phyloP scores from a whole-genome alignment of 2,113 vertebrate genomes.

The Elaphurus davidianus region DNA sequence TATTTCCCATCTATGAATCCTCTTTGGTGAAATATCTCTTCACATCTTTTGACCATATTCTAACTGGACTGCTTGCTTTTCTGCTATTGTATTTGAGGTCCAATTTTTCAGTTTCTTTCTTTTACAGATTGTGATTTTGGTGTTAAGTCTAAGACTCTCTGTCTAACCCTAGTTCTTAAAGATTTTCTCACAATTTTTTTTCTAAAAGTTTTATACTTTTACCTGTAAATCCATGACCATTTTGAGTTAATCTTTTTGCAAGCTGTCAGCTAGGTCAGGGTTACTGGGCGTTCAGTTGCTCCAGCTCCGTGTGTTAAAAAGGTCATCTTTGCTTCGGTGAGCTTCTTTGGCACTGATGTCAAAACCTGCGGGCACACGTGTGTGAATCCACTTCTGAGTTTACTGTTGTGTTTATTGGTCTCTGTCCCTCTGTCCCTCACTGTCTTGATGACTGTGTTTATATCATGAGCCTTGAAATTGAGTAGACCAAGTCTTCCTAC shows the following conservation, averaged over 20 bases:
- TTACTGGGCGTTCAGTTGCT: no score
- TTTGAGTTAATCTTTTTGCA: background rate
- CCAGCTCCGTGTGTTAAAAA: background rate
- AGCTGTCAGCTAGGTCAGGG: background rate
- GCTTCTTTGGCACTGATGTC: background rate
- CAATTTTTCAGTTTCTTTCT: background rate
- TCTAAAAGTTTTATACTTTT: background rate
- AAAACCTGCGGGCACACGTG: background rate
- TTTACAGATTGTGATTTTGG: background rate
- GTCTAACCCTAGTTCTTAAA: background rate
- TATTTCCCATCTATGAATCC: background rate
- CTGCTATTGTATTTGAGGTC: background rate
- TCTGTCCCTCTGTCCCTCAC: background rate
- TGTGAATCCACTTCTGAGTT: background rate
- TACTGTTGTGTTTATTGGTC: no score
- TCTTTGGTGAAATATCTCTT: background rate
- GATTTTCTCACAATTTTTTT: background rate
- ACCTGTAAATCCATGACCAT: background rate
- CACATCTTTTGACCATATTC: background rate
- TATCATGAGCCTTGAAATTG: background rate
- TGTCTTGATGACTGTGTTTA: no score
- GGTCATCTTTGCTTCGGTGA: background rate
- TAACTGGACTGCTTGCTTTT: background rate
- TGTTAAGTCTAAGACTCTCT: background rate
- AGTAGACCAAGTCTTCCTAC: background rate